Percentiles rank a stretch among this genome's conserved stretches.
Conservation (phyloP, 2,888 invertebrate species). For the Scrobipalpa costella region DNA sequence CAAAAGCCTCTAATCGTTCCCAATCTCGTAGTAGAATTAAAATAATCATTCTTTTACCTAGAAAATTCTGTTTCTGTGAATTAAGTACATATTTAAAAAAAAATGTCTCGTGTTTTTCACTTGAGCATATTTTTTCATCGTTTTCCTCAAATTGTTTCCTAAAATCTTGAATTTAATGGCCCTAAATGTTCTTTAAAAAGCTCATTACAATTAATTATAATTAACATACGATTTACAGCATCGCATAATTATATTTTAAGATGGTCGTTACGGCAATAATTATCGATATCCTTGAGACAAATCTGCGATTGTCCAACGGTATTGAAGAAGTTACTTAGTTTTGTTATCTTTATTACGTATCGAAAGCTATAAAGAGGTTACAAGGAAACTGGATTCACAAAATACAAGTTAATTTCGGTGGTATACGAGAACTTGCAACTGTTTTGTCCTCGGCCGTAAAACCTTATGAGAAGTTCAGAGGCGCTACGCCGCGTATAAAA, state of each 20-base stretch:
- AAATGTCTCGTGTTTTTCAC: no score
- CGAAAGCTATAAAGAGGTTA: slow-evolving; percentile 38
- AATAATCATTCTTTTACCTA: no score
- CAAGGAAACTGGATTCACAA: slow-evolving; percentile 45
- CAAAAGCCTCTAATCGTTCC: no score
- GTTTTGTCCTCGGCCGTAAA: slow-evolving; percentile 17
- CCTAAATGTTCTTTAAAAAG: no score
- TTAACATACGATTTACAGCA: background rate
- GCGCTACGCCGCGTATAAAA: slow-evolving; percentile 10
- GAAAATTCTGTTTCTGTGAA: no score
- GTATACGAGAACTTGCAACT: slow-evolving; percentile 25
- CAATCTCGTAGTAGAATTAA: no score
- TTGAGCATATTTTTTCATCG: background rate
- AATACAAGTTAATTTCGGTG: slow-evolving; percentile 42
- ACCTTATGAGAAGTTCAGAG: background rate
- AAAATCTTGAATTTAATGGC: background rate
- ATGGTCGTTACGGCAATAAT: slow-evolving; percentile 5
- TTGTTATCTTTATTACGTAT: slow-evolving; percentile 29
- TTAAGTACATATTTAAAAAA: no score
- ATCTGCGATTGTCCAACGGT: slow-evolving; percentile 23
- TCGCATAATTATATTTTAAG: background rate
- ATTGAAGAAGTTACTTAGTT: slow-evolving; percentile 24
- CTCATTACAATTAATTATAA: slow-evolving; percentile 5
- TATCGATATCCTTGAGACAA: slow-evolving; percentile 11
- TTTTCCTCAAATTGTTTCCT: background rate